Evolutionary conservation across 2,797 vertebrate species (phyloP), one percentile per base, ranked within the genome.

Genomic region (Leuciscus waleckii): DNA sequence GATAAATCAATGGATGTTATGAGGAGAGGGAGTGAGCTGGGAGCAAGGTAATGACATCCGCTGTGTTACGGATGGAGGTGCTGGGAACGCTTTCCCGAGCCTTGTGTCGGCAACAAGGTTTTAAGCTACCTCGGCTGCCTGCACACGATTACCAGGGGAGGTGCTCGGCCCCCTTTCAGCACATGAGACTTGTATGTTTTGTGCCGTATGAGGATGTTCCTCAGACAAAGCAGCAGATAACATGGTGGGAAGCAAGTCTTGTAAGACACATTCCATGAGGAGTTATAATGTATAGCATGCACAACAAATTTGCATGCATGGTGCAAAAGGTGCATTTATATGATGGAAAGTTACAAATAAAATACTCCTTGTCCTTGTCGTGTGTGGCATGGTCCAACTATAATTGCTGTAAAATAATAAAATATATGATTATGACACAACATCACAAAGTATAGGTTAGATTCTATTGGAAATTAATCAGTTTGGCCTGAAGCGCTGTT

Each of bases 1-100:
- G 89, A 95, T 95, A 94, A 95, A 95, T 95, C 95, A 95, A 86
- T 91, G 90, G 89, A 92, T 91, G 90, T 93, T 93, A 92, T 86
- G 89, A 92, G 92, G 76, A 89, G 90, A 88, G 89, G 85, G 86
- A 80, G 71, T 49, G 78, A 77, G 91, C 89, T 92, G 93, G 93
- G 92, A 94, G 92, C 90, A 87, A 89, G 92, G 92, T 92, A 93
- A 89, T 83, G 86, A 91, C 87, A 81, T 85, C 88, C 89, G 89
- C 89, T 90, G 82, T 88, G 88, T 84, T 85, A 13, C 1, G 56
- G 81, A 35, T n/a, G 37, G 84, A 84, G 90, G 83, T 89, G 88
- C 92, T 92, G 67, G 85, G 87, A 91, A 89, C 82, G 75, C 83
- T 90, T 88, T 70, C 81, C 82, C 71, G 83, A 90, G 85, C 78